Percentiles rank a stretch among this genome's conserved stretches.
phyloP scores from a whole-genome alignment of 2,797 vertebrate genomes.

The Clarias laeviceps region DNA sequence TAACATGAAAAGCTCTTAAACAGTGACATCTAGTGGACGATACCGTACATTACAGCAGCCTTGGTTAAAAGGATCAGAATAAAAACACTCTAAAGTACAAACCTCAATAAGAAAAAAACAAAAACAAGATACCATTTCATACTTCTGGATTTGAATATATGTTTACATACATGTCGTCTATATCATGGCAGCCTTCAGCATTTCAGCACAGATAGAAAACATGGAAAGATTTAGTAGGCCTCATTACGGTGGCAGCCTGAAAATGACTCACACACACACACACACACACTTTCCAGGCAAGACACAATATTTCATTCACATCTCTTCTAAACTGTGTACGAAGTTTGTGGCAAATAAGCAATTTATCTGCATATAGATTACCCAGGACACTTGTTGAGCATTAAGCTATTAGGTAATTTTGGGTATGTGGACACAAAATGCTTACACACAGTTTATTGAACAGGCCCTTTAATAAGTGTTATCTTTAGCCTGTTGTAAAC shows the following conservation, averaged over 20 bases:
- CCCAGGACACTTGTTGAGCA: constrained; percentile 44
- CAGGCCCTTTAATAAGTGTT: constrained; percentile 57
- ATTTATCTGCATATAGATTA: constrained; percentile 61
- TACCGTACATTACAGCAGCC: constrained; percentile 6
- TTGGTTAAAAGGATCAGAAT: neutral
- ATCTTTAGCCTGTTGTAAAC: constrained; percentile 53
- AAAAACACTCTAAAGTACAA: constrained; percentile 8
- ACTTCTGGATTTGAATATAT: neutral
- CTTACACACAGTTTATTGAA: constrained; percentile 50
- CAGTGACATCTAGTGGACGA: constrained; percentile 58
- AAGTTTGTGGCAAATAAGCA: constrained; percentile 58
- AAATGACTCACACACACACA: constrained; percentile 58
- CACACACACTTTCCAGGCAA: constrained; percentile 55
- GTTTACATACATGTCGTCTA: neutral
- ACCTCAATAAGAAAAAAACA: neutral
- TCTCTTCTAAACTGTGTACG: constrained; percentile 51
- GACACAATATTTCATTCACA: constrained; percentile 57
- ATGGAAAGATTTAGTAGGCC: constrained; percentile 58
- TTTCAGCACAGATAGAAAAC: constrained; percentile 28
- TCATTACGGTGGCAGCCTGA: constrained; percentile 62
- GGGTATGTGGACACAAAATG: constrained; percentile 38
- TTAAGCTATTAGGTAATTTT: constrained; percentile 52
- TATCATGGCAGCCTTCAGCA: neutral
- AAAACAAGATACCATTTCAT: neutral
- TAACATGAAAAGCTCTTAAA: constrained; percentile 28